A percentile compares a stretch with the other conserved stretches of the same genome.
These are phyloP conservation scores for Daktulosphaira vitifoliae DNA, from an alignment of 1,140 invertebrate genomes.

Conservation along the genomic window DNA sequence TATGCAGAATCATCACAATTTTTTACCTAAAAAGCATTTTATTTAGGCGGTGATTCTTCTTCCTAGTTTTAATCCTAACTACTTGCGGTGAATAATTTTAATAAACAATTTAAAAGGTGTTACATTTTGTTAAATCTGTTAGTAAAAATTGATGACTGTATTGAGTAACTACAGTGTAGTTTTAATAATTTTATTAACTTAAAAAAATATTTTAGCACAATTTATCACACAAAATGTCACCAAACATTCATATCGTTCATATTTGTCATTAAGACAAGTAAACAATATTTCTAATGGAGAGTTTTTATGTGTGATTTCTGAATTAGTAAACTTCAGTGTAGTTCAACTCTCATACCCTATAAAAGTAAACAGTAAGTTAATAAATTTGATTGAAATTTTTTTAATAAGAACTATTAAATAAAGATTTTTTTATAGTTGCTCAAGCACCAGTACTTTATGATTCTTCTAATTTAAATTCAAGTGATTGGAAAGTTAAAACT, in stretches of 20 bases:
- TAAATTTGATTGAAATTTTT: too few relatives aligned
- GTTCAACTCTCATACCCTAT: background rate
- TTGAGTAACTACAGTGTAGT: too few relatives aligned
- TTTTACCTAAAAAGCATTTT: too few relatives aligned
- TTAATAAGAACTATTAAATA: too few relatives aligned
- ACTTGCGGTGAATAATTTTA: too few relatives aligned
- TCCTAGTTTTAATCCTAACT: too few relatives aligned
- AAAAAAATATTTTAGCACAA: constrained; percentile 10
- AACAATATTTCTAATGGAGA: constrained; percentile 14
- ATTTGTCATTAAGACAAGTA: constrained; percentile 11
- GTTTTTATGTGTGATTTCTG: constrained; percentile 2
- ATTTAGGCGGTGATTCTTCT: too few relatives aligned
- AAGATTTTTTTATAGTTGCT: background rate
- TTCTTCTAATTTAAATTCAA: constrained; percentile 19
- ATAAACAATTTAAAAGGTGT: too few relatives aligned
- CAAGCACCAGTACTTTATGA: background rate
- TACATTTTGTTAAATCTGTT: too few relatives aligned
- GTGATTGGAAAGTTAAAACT: constrained; percentile 9
- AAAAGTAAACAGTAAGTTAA: constrained; percentile 1
- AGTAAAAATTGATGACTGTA: too few relatives aligned
- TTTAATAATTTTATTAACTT: too few relatives aligned
- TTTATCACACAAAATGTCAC: constrained; percentile 2
- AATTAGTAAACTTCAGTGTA: background rate
- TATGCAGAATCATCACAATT: too few relatives aligned
- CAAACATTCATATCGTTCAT: background rate